A percentile compares a stretch with the other conserved stretches of the same genome.
Conservation (phyloP, 2,113 vertebrate genomes). For the Cyprinus carpio region DNA sequence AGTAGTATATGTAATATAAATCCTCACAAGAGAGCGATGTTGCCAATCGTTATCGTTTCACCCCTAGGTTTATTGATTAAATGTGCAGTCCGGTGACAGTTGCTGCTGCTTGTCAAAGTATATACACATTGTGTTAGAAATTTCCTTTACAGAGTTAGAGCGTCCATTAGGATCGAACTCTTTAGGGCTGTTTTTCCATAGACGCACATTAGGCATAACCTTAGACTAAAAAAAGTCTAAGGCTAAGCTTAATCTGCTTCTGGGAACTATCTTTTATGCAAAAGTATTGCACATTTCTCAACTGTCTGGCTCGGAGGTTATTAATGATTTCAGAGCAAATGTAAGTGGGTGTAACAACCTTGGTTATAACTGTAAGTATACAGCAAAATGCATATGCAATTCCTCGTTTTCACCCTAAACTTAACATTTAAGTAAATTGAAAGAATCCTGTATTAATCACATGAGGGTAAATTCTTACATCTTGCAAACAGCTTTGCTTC, state of each 20-base stretch:
- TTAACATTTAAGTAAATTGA: background rate
- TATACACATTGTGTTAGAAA: conserved; percentile 27
- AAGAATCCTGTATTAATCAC: background rate
- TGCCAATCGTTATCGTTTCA: background rate
- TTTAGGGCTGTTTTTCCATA: conserved; percentile 20
- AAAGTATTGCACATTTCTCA: conserved; percentile 54
- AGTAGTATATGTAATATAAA: conserved; percentile 43
- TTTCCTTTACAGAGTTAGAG: too few species aligned
- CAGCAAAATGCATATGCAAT: conserved; percentile 32
- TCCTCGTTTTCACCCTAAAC: background rate
- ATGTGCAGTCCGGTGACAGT: conserved; percentile 27
- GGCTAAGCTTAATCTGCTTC: background rate
- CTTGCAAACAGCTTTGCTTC: background rate
- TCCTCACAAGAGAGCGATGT: conserved; percentile 25
- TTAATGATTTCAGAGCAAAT: background rate
- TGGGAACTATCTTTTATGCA: conserved; percentile 36
- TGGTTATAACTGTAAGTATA: background rate
- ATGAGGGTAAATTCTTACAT: conserved; percentile 23
- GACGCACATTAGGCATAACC: background rate
- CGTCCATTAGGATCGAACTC: conserved; percentile 29
- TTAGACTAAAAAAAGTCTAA: background rate
- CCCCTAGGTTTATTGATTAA: conserved; percentile 6
- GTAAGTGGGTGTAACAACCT: background rate
- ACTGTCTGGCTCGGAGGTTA: background rate
- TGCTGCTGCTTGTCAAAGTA: conserved; percentile 50